Evolutionary conservation across 1,140 invertebrate species (phyloP).

Genomic region (Parapsyche elsis): DNA sequence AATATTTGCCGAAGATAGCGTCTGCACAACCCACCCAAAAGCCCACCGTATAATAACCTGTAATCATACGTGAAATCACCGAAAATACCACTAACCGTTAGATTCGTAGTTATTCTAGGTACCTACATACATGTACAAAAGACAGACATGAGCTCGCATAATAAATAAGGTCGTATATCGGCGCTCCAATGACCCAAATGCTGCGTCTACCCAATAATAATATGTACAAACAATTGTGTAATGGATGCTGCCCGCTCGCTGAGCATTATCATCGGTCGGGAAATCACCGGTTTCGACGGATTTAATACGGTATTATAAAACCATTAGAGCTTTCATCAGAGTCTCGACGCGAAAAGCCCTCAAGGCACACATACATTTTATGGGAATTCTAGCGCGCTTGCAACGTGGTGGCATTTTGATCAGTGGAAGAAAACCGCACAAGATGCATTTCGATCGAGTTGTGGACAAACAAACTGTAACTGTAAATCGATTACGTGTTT

Average conservation of each 20-base stretch:
- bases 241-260: neutral
- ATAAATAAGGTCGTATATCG: slow-evolving; percentile 14
- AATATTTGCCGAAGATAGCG: neutral
- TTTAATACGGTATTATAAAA: slow-evolving; percentile 37
- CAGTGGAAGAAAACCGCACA: neutral
- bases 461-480: neutral
- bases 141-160: neutral
- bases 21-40: neutral
- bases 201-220: neutral
- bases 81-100: neutral
- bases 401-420: neutral
- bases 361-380: slow-evolving; percentile 24
- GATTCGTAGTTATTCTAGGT: neutral
- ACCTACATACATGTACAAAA: too few species aligned
- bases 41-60: neutral
- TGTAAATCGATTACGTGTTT: neutral
- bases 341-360: neutral
- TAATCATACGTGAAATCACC: neutral
- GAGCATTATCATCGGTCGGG: neutral
- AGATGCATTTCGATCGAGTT: neutral
- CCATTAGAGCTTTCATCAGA: slow-evolving; percentile 36
- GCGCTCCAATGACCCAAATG: slow-evolving; percentile 36
- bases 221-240: neutral
- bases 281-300: slow-evolving; percentile 17
- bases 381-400: slow-evolving; percentile 1